Base-by-base conservation (phyloP, 2,888 invertebrate genomes). In the Trilocha varians region DNA sequence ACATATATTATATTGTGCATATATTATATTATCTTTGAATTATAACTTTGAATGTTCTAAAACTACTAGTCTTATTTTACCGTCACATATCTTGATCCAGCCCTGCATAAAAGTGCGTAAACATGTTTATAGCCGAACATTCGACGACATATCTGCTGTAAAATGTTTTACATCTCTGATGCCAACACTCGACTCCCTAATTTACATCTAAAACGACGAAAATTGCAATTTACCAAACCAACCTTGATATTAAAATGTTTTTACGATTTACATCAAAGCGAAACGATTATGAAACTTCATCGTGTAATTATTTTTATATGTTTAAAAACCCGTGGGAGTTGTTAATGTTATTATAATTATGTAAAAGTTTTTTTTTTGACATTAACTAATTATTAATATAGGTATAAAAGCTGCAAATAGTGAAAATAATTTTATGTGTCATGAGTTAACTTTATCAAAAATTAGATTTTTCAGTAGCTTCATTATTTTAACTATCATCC, bases 51-150 rank as follows among this genome's bases (percentile, higher is more conserved):
- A n/a, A n/a, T n/a, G 34, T 4, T 9, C 6, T 1, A 2, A 34
- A 13, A 2, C 34, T 34, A 9, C 13, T 5, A 18, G 5, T 32
- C 32, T 16, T 16, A 8, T 13, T 9, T 18, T 38, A 32, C 6
- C 6, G 5, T 3, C 13, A 18, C 17, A 32, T 13, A 15, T 33
- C 40, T 35, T 6, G 42, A 38, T 48, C n/a, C 47, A 18, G 1
- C 39, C 41, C 50, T 47, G 44, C 4, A n/a, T 36, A 25, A 3
- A 25, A 38, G 42, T 38, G 40, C 47, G 38, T 55, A 56, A 58
- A 56, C 54, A 54, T 41, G 46, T 58, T 60, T 60, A 60, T 53
- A 35, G 46, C 49, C 45, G 5, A 25, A 25, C 51, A 43, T 47
- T 49, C 55, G 44, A 45, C 49, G 47, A 48, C 49, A 49, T 52